These are phyloP conservation scores for Tympanoctomys barrerae DNA, from an alignment of 2,797 vertebrate species.

Conservation along the genomic window DNA sequence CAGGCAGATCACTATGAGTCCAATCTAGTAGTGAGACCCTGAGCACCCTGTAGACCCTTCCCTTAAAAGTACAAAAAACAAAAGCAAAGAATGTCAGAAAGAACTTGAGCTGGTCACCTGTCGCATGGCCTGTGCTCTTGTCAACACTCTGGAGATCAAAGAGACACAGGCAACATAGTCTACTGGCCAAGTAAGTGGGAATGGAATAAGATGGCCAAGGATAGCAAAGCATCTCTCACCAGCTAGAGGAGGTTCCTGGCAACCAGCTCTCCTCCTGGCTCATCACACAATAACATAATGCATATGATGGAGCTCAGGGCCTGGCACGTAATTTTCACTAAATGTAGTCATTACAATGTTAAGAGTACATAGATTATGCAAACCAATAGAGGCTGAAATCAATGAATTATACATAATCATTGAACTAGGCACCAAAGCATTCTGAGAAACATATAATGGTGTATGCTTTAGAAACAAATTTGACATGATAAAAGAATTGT, in stretches of 20 bases:
- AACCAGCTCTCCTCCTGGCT: not conserved
- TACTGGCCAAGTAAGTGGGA: not conserved
- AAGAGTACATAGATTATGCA: conserved; percentile 32
- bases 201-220: not conserved
- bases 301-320: not conserved
- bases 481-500: conserved; percentile 61
- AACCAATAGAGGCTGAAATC: conserved; percentile 6
- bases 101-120: not conserved
- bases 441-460: conserved; percentile 45
- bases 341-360: conserved; percentile 36
- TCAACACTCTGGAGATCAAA: not conserved
- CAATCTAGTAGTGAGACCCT: too few relatives aligned
- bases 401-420: conserved; percentile 45
- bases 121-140: not conserved
- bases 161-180: not conserved
- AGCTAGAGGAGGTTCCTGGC: not conserved
- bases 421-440: conserved; percentile 13
- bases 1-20: too few relatives aligned
- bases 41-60: too few relatives aligned
- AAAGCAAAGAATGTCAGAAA: not conserved
- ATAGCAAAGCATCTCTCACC: not conserved
- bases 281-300: conserved; percentile 28
- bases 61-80: too few relatives aligned
- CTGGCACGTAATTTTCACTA: conserved; percentile 16
- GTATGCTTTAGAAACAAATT: conserved; percentile 65